Conservation (phyloP, 2,888 invertebrate species). For the Lepetodrilus schrolli region DNA sequence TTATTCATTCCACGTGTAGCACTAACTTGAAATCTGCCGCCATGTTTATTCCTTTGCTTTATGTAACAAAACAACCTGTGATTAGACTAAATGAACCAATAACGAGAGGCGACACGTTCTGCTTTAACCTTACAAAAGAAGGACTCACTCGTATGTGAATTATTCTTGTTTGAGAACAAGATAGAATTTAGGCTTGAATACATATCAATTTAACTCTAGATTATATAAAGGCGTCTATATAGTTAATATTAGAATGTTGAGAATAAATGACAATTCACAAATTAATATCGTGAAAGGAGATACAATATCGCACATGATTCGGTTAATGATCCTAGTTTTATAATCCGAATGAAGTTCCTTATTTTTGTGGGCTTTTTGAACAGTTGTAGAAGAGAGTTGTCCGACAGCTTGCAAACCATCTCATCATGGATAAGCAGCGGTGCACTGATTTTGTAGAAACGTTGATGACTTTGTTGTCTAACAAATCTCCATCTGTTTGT, state of each 20-base stretch:
- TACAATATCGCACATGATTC: no score
- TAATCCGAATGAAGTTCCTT: no score
- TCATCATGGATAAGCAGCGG: no score
- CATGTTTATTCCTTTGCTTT: slow-evolving; percentile 46
- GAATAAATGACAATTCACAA: no score
- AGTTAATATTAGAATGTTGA: no score
- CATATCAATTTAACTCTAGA: no score
- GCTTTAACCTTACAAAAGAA: neutral
- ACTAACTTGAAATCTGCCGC: slow-evolving; percentile 56
- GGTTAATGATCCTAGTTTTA: no score
- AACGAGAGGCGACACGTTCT: neutral
- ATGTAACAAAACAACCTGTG: neutral
- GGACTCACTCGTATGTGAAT: neutral
- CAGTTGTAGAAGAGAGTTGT: no score
- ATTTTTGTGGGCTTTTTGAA: no score
- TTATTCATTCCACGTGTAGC: neutral
- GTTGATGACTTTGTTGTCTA: neutral
- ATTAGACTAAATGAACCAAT: slow-evolving; percentile 34
- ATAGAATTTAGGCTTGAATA: neutral
- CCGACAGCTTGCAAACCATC: no score
- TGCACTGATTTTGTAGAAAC: neutral
- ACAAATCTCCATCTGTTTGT: neutral
- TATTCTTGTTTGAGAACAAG: neutral
- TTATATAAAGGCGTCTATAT: no score
- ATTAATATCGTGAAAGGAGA: no score